These are phyloP conservation scores for Molanna angustata DNA, from an alignment of 2,888 invertebrate species.

Conservation along the genomic window DNA sequence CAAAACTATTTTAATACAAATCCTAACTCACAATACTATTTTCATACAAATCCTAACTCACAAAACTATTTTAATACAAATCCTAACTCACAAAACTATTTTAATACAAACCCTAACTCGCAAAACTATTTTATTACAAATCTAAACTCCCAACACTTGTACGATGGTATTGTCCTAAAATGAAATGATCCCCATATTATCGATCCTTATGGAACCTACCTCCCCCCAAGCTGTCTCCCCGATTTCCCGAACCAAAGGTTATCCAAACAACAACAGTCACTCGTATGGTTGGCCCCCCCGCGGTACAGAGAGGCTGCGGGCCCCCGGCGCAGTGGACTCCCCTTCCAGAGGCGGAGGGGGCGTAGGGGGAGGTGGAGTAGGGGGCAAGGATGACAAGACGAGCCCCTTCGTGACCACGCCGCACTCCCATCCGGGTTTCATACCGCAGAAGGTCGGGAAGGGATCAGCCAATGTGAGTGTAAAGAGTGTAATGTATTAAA, in stretches of 20 bases:
- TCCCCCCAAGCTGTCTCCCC: neutral
- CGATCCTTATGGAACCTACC: too few relatives aligned
- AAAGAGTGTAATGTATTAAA: too few relatives aligned
- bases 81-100: too few relatives aligned
- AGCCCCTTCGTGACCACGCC: slow-evolving; percentile 86
- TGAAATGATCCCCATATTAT: too few relatives aligned
- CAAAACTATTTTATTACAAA: too few relatives aligned
- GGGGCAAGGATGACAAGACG: slow-evolving; percentile 60
- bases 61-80: too few relatives aligned
- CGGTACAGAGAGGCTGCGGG: slow-evolving; percentile 30
- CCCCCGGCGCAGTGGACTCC: slow-evolving; percentile 13
- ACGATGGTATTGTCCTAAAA: too few relatives aligned
- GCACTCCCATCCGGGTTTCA: slow-evolving; percentile 90
- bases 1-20: too few relatives aligned
- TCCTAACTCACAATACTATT: too few relatives aligned
- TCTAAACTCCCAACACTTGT: too few relatives aligned
- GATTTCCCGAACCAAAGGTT: slow-evolving; percentile 20
- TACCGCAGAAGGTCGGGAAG: slow-evolving; percentile 91
- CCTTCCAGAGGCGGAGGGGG: slow-evolving; percentile 35
- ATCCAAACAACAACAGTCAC: slow-evolving; percentile 27
- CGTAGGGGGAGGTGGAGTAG: slow-evolving; percentile 12
- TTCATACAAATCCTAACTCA: too few relatives aligned
- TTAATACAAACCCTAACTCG: too few relatives aligned
- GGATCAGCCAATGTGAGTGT: slow-evolving; percentile 57
- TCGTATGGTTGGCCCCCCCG: slow-evolving; percentile 31